Conservation (phyloP, 2,113 vertebrate species). For the Falco punctatus region DNA sequence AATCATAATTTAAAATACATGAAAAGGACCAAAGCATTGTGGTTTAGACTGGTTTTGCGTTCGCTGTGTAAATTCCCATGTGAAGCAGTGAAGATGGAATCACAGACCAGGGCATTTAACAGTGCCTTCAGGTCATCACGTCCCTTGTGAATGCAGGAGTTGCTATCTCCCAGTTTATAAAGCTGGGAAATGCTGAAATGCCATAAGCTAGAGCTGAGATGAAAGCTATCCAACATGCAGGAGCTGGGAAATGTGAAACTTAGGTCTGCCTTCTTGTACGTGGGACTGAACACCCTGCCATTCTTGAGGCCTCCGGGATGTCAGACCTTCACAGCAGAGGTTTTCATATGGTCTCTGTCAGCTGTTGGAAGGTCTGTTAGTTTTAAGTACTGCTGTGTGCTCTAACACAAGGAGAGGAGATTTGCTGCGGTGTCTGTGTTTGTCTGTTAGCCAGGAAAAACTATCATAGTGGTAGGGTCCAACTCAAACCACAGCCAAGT, state of each 20-base stretch:
- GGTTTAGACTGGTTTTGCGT: neutral
- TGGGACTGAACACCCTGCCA: neutral
- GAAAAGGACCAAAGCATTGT: neutral
- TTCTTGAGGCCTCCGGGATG: neutral
- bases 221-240: neutral
- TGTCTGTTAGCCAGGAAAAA: neutral
- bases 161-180: neutral
- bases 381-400: neutral
- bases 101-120: neutral
- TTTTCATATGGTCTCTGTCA: neutral
- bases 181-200: neutral
- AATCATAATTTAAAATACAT: neutral
- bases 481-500: neutral
- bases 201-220: neutral
- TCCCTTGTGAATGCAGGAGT: neutral
- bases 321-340: neutral
- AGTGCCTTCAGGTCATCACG: neutral
- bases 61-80: neutral
- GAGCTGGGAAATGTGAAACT: neutral
- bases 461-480: too few species aligned
- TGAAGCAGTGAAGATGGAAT: neutral
- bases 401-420: neutral
- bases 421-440: neutral
- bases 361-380: neutral
- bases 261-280: neutral